Percentiles rank a stretch among this genome's conserved stretches.
Conservation (phyloP, 2,888 invertebrate species). For the Schizotus pectinicornis region DNA sequence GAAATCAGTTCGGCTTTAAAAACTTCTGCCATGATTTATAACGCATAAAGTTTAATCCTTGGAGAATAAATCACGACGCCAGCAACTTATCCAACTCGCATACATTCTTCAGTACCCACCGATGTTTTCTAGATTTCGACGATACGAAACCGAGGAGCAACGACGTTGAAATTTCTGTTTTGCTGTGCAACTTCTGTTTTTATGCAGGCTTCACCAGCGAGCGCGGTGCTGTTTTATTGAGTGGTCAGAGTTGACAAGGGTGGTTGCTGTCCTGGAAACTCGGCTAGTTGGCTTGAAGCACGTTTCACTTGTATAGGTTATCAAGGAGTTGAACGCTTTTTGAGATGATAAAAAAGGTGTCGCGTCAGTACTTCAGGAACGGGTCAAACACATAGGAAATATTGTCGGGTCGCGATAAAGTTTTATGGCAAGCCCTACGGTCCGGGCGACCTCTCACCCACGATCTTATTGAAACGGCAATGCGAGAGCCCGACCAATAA, state of each 20-base stretch:
- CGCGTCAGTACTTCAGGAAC: slow-evolving; percentile 21
- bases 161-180: slow-evolving; percentile 3
- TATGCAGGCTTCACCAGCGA: too few species aligned
- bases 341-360: slow-evolving; percentile 28
- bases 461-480: too few species aligned
- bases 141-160: too few species aligned
- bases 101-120: background rate
- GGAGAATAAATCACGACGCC: slow-evolving; percentile 12
- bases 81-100: slow-evolving; percentile 10
- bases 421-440: slow-evolving; percentile 12
- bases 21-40: slow-evolving; percentile 7
- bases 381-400: slow-evolving; percentile 17
- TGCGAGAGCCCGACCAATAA: too few species aligned
- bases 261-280: background rate
- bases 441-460: background rate
- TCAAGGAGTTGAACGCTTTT: slow-evolving; percentile 18
- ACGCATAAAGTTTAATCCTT: background rate
- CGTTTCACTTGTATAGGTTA: slow-evolving; percentile 28
- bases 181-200: background rate
- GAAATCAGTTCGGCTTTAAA: slow-evolving; percentile 11
- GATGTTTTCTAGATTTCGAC: too few species aligned
- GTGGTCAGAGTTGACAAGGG: background rate
- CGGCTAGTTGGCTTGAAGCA: slow-evolving; percentile 13
- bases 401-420: slow-evolving; percentile 18
- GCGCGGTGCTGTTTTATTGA: background rate